phyloP scores from a whole-genome alignment of 1,140 invertebrate species.

The Leptinotarsa defecta region DNA sequence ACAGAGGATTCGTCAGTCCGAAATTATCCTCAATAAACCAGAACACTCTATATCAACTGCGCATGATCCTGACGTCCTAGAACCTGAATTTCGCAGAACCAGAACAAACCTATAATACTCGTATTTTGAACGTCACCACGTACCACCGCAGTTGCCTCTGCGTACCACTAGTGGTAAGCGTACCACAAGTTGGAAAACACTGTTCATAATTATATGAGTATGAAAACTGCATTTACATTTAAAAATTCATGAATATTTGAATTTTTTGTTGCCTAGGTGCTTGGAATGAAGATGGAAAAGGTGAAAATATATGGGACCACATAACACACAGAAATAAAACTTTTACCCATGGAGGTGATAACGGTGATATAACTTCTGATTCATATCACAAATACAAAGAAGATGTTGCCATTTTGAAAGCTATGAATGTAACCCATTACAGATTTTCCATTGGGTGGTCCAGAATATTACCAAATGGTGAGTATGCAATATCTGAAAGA shows the following conservation, averaged over 20 bases:
- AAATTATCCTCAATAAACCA: too few species aligned
- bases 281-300: constrained; percentile 56
- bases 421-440: constrained; percentile 56
- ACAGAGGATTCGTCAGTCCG: too few species aligned
- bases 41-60: too few species aligned
- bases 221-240: too few species aligned
- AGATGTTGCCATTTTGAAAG: constrained; percentile 58
- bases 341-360: constrained; percentile 54
- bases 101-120: neutral
- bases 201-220: neutral
- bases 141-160: too few species aligned
- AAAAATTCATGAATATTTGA: neutral
- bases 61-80: too few species aligned
- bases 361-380: constrained; percentile 60
- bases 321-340: constrained; percentile 43
- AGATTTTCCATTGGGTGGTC: constrained; percentile 68
- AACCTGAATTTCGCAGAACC: too few species aligned
- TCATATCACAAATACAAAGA: constrained; percentile 59
- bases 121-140: too few species aligned
- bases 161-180: too few species aligned
- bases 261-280: constrained; percentile 62
- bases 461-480: constrained; percentile 48
- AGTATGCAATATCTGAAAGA: neutral
- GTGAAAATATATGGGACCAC: constrained; percentile 54
- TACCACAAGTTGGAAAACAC: too few species aligned